Percentiles rank a stretch among this genome's conserved stretches.
Conservation (phyloP, 2,113 vertebrate genomes). For the Porphyrio hochstetteri region DNA sequence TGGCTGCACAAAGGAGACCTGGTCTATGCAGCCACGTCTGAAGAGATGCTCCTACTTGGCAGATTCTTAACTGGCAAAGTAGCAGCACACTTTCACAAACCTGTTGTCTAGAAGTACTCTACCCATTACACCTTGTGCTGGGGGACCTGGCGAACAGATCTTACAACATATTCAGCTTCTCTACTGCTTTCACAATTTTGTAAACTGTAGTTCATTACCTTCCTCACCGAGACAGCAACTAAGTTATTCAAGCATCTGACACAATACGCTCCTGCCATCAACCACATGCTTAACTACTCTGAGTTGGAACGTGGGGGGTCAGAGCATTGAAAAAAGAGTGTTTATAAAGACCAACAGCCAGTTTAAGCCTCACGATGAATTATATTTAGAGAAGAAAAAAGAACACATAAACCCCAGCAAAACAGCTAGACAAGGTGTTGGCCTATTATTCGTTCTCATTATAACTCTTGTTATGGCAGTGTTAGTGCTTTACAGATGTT, state of each 20-base stretch:
- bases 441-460: neutral
- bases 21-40: neutral
- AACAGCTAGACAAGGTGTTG: neutral
- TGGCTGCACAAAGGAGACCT: neutral
- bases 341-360: neutral
- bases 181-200: neutral
- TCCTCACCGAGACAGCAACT: neutral
- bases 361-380: neutral
- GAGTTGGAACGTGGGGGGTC: neutral
- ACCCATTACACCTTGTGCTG: no score
- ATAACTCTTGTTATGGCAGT: neutral
- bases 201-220: neutral
- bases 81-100: neutral
- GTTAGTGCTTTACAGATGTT: neutral
- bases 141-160: neutral
- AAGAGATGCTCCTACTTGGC: neutral
- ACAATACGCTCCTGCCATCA: neutral
- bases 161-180: neutral
- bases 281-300: neutral
- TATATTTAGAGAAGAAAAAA: neutral
- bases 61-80: neutral
- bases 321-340: neutral
- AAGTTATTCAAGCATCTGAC: neutral
- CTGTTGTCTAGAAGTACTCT: neutral
- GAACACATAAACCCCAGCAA: neutral